Base-by-base conservation (phyloP, 2,797 vertebrate species). In the Paedocypris micromegethes region DNA sequence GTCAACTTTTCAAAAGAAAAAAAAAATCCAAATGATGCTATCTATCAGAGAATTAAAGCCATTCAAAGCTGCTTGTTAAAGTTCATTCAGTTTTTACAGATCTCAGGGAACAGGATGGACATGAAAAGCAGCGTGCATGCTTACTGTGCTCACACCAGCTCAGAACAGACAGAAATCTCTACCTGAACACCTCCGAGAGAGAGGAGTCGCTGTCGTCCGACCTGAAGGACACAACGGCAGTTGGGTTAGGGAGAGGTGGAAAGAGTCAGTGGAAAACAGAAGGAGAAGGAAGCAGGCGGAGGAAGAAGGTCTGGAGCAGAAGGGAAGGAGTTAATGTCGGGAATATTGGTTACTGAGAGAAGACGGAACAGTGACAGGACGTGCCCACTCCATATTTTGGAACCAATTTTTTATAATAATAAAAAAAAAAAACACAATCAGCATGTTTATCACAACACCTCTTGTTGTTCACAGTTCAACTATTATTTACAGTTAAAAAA, bases 161-260 rank as follows among this genome's bases (percentile, higher is more conserved):
- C 61, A 38, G 2, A 3, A 77, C 44, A 84, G 83, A 88, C 89
- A 90, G 91, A 91, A 86, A 90, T 91, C 90, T 94, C 91, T 98
- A 99, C 97, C 97, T 99, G 94, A 95, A 92, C 90, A 95, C 92
- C 93, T 99, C 97, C 88, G 95, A 95, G 90, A 97, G 91, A 92
- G 95, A 97, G 93, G 94, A 97, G 90, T 98, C 96, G 91, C 95
- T 98, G 93, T 99, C 97, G 91, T 98, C 97, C 85, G 94, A 99
- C 96, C 96, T 99, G 93, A 82, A 91, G 92, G 86, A 92, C 91
- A 95, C 90, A 95, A 94, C 92, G 92, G 94, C 90, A 94, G 93
- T 90, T 87, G 92, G 90, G 90, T 92, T 92, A 92, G 74, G 86
- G 86, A 86, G 79, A 83, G 84, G 85, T 81, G 84, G 62, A 58